Evolutionary conservation across 2,797 vertebrate genomes (phyloP), one percentile per base, ranked within the genome.

Genomic region (Monodelphis domestica): DNA sequence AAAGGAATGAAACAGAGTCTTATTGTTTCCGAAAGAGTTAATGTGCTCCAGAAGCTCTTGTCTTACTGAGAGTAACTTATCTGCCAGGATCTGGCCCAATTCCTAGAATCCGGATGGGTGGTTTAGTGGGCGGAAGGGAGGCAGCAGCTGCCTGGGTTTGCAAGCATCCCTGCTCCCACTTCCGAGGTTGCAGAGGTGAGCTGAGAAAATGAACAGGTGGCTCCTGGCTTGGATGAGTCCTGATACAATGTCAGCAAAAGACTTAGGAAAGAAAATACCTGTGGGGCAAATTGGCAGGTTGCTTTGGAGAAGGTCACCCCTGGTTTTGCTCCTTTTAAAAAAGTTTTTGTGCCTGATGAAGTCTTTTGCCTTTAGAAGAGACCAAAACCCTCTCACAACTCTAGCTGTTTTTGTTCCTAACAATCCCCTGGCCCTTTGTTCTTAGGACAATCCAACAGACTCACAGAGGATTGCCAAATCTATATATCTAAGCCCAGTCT

Each of bases 81-180:
- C 95, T 90, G 97, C 95, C 91, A 95, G 95, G 93, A 87, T 28
- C 95, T 96, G 97, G 97, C 95, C 94, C 89, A 2, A 5, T 90
- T 96, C 96, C 96, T 95, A 92, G 96, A 95, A 87, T 1, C 0
- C 1, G 93, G 91, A 2, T 38, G 92, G 89, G 84, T 87, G 45
- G 57, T 93, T 53, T 15, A 28, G 54, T 89, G 91, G 89, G 51
- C 51, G 93, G 90, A 50, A 12, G 87, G 30, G 57, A 1, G 88
- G 0, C 29, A 33, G 95, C 95, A 95, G 96, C 96, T 96, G 97
- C 29, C 84, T 54, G 94, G 78, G 89, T 59, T 84, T 94, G 95
- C 94, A 56, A 38, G 51, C 89, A 1, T 54, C 88, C 90, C 70
- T 89, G 88, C 87, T 53, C 95, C 50, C 50, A 38, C 95, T 96